Evolutionary conservation across 2,888 invertebrate species (phyloP).

Genomic region (Pemphredon lugubris): DNA sequence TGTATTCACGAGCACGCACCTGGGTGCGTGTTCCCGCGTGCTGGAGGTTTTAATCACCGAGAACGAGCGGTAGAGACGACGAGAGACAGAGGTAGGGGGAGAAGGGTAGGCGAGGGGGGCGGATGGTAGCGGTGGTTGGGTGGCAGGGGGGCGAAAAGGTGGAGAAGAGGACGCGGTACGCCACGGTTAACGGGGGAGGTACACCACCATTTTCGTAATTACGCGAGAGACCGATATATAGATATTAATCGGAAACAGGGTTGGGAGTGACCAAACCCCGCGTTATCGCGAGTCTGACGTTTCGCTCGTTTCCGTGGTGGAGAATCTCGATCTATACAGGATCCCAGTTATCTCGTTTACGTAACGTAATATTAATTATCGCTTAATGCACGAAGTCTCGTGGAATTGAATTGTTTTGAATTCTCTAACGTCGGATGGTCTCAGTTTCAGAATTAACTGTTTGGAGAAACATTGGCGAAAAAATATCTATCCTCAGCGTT

Average conservation of each 20-base stretch:
- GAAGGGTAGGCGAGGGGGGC: not conserved
- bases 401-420: too few relatives aligned
- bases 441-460: too few relatives aligned
- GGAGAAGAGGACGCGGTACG: conserved; percentile 39
- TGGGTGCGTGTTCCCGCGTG: conserved; percentile 45
- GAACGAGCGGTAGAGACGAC: conserved; percentile 15
- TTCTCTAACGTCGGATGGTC: too few relatives aligned
- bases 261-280: not conserved
- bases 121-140: conserved; percentile 4
- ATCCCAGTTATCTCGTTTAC: not conserved
- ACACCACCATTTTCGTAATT: conserved; percentile 69
- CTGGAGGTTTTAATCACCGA: conserved; percentile 51
- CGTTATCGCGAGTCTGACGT: conserved; percentile 1
- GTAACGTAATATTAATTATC: too few relatives aligned
- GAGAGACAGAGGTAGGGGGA: not conserved
- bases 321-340: too few relatives aligned
- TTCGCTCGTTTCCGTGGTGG: conserved; percentile 23
- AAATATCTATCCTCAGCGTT: too few relatives aligned
- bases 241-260: conserved; percentile 65
- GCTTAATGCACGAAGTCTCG: too few relatives aligned
- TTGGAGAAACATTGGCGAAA: too few relatives aligned
- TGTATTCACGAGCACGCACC: conserved; percentile 44
- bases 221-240: conserved; percentile 61
- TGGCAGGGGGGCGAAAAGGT: conserved; percentile 33
- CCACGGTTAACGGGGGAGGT: not conserved